Evolutionary conservation across 2,113 vertebrate genomes (phyloP).

Genomic region (Pterocles orientalis): DNA sequence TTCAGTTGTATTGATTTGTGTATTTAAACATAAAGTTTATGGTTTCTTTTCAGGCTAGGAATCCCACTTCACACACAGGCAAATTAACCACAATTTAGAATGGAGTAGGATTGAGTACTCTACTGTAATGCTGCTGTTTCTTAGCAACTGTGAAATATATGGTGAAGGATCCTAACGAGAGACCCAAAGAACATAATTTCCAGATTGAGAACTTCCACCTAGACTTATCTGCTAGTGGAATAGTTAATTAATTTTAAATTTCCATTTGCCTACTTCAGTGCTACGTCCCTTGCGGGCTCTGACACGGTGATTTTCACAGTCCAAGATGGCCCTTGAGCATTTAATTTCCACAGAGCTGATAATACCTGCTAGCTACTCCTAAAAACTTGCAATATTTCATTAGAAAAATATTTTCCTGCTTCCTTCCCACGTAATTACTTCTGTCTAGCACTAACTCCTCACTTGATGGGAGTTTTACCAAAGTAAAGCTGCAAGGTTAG

Average conservation of each 20-base stretch:
- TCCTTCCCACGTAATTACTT: neutral
- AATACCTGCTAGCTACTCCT: neutral
- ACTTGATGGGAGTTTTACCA: neutral
- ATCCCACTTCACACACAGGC: conserved; percentile 8
- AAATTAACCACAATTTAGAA: conserved; percentile 43
- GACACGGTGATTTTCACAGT: neutral
- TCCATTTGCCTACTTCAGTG: neutral
- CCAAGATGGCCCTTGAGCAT: neutral
- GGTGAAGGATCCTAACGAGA: conserved; percentile 16
- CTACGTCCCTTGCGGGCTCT: neutral
- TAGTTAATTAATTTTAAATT: neutral
- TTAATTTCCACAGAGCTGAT: neutral
- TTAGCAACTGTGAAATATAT: conserved; percentile 37
- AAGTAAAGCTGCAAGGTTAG: neutral
- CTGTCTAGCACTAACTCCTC: neutral
- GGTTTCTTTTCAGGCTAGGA: neutral
- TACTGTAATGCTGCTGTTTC: conserved; percentile 40
- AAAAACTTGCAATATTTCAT: neutral
- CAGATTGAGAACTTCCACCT: conserved; percentile 27
- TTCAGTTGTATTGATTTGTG: neutral
- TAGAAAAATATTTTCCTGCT: conserved; percentile 1
- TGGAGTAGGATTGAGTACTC: conserved; percentile 35
- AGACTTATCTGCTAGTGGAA: neutral
- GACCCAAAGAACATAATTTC: conserved; percentile 25
- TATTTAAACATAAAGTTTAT: neutral